Evolutionary conservation across 2,797 vertebrate species (phyloP), one percentile per base, ranked within the genome.

Genomic region (Enteromius thamalakanensis): DNA sequence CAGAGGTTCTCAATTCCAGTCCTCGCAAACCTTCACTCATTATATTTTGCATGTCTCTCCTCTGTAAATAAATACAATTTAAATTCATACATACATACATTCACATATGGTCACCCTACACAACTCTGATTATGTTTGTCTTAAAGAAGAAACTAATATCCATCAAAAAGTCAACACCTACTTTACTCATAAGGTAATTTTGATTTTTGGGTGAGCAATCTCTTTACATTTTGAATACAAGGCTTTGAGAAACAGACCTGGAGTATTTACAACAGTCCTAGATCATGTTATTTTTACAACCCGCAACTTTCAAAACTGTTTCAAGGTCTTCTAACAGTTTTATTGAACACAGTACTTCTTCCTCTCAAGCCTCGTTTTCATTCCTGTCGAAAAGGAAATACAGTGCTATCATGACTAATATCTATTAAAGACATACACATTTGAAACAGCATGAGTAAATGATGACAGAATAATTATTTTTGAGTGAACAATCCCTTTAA

Each of bases 401-500:
- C 58, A 62, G 26, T 8, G 26, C 14, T 32, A 32, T 14, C 12
- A 26, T 64, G 26, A 15, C 60, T 64, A 32, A 62, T 14, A 29
- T 29, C 12, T 34, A 34, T 75, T 55, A 55, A 75, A 37, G 19
- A 32, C 51, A 37, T 40, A 23, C 6, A 9, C 72, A 1, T 40
- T 23, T 55, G 19, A 53, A 76, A 76, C 45, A 62, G 26, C 80
- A 76, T 82, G 77, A 29, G 7, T 29, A 71, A 29, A 71, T 49
- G 4, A 49, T 49, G 45, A 19, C n/a, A 26, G n/a, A 70, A 45
- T 70, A 45, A 40, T n/a, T 55, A 83, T 77, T 78, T 78, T 26
- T 55, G 23, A 23, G 58, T 77, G 49, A 71, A 75, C 19, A 74
- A 84, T 58, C 74, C 21, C 74, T 76, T 81, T 51, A 74, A 37